phyloP scores from a whole-genome alignment of 2,113 vertebrate genomes.

The Caranx melampygus region DNA sequence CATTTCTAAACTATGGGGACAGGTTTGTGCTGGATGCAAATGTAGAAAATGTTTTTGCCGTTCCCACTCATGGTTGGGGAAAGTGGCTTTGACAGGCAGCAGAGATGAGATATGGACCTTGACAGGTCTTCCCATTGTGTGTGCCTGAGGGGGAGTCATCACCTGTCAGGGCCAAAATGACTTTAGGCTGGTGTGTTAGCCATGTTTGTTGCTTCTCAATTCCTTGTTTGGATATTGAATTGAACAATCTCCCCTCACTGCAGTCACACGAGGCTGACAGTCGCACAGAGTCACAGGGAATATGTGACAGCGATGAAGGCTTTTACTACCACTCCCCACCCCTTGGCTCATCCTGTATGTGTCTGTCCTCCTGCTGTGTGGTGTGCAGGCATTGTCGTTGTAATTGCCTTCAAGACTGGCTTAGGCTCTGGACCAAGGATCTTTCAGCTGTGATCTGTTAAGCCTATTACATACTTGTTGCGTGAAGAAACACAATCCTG shows the following conservation, averaged over 20 bases:
- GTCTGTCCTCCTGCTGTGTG: conserved; percentile 13
- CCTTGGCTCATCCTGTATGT: conserved; percentile 2
- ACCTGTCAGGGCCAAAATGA: conserved; percentile 58
- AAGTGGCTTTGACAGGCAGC: conserved; percentile 49
- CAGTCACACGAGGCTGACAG: conserved; percentile 15
- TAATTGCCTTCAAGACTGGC: conserved; percentile 73
- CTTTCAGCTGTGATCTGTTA: conserved; percentile 74
- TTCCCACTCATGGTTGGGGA: conserved; percentile 5
- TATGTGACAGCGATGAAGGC: conserved; percentile 27
- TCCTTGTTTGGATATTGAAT: conserved; percentile 60
- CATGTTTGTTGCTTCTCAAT: conserved; percentile 39
- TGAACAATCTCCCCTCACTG: conserved; percentile 41
- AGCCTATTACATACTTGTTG: conserved; percentile 81
- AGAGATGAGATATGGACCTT: conserved; percentile 55
- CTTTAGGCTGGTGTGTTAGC: conserved; percentile 46
- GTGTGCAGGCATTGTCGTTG: conserved; percentile 57
- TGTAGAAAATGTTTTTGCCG: conserved; percentile 36
- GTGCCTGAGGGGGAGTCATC: conserved; percentile 61
- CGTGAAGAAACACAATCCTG: conserved; percentile 64
- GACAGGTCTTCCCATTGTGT: conserved; percentile 64
- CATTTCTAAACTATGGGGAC: conserved; percentile 29
- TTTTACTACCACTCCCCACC: conserved; percentile 5
- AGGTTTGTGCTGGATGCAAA: conserved; percentile 31
- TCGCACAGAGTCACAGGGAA: not conserved
- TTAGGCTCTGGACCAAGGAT: conserved; percentile 58